phyloP scores from a whole-genome alignment of 2,888 invertebrate genomes.

The Suillia variegata region DNA sequence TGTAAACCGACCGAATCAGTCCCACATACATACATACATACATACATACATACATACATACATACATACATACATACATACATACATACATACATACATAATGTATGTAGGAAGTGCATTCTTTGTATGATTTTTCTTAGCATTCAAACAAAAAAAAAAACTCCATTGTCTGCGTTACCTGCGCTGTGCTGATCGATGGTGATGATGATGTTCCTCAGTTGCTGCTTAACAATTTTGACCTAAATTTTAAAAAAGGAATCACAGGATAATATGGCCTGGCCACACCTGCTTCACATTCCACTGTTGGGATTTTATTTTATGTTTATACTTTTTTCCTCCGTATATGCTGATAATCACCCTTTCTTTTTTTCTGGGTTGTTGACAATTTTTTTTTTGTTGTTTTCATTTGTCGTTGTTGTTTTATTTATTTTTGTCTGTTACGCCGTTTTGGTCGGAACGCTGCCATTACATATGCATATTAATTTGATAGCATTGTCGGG shows the following conservation, averaged over 20 bases:
- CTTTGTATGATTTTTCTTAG: too few relatives aligned
- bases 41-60: not conserved
- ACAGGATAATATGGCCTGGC: not conserved
- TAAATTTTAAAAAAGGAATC: not conserved
- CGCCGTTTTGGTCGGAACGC: too few relatives aligned
- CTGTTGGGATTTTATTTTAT: not conserved
- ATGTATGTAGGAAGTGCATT: too few relatives aligned
- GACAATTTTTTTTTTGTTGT: conserved; percentile 21
- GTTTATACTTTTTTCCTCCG: too few relatives aligned
- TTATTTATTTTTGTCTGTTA: conserved; percentile 29
- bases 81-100: not conserved
- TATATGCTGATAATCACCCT: not conserved
- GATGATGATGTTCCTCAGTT: too few relatives aligned
- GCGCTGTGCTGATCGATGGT: too few relatives aligned
- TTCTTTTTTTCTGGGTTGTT: conserved; percentile 8
- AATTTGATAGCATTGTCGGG: conserved; percentile 11
- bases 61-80: not conserved
- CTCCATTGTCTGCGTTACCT: too few relatives aligned
- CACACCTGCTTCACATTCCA: not conserved
- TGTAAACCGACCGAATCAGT: not conserved
- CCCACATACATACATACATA: conserved; percentile 6
- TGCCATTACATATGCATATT: conserved; percentile 26
- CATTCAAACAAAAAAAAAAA: too few relatives aligned
- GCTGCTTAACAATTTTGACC: not conserved
- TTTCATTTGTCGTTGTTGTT: conserved; percentile 22